phyloP scores from a whole-genome alignment of 2,888 invertebrate species.

The Chrysolina haemoptera region DNA sequence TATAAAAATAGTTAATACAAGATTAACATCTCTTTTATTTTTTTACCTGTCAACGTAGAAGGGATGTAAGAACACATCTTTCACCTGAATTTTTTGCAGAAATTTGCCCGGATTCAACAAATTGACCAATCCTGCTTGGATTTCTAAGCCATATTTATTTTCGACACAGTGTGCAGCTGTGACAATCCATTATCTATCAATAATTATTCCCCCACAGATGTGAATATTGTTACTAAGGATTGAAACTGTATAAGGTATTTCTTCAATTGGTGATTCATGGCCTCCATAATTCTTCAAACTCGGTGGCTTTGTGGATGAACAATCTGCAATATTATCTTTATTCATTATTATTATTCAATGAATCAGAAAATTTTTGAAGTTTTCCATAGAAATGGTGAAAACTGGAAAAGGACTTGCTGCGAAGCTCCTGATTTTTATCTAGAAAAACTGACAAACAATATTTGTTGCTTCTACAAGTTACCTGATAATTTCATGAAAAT shows the following conservation, averaged over 20 bases:
- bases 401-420: too few species aligned
- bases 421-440: too few species aligned
- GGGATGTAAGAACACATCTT: background rate
- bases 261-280: background rate
- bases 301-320: background rate
- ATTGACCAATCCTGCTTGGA: slow-evolving; percentile 8
- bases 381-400: too few species aligned
- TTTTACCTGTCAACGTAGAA: background rate
- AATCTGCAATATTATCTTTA: background rate
- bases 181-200: slow-evolving; percentile 11
- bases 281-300: background rate
- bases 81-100: background rate
- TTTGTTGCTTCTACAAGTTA: too few species aligned
- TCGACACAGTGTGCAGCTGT: slow-evolving; percentile 24
- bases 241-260: slow-evolving; percentile 15
- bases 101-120: background rate
- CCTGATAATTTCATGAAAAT: too few species aligned
- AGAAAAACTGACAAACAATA: too few species aligned
- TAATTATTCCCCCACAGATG: slow-evolving; percentile 17
- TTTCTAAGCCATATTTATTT: background rate
- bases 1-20: too few species aligned
- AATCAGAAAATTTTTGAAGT: too few species aligned
- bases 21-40: background rate
- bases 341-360: too few species aligned
- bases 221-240: slow-evolving; percentile 4